Evolutionary conservation across 2,113 vertebrate species (phyloP).

Genomic region (Heptranchias perlo): DNA sequence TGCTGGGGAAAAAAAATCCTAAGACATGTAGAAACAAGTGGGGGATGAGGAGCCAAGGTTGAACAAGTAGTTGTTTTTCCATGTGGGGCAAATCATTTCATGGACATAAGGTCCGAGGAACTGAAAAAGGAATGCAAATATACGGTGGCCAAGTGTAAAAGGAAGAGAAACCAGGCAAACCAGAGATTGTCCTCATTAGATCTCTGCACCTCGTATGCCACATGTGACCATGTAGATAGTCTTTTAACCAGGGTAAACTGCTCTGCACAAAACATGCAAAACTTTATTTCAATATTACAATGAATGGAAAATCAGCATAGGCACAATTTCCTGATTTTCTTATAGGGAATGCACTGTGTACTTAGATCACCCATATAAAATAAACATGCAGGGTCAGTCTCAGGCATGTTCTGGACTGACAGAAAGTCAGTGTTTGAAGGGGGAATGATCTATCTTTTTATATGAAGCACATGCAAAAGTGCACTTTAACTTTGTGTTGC

Average conservation of each 20-base stretch:
- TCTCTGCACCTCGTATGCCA: background rate
- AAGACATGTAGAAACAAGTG: background rate
- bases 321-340: background rate
- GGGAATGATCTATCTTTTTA: background rate
- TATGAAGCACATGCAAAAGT: background rate
- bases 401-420: background rate
- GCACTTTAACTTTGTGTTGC: background rate
- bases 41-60: background rate
- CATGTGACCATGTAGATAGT: background rate
- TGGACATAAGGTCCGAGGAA: background rate
- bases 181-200: background rate
- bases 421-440: background rate
- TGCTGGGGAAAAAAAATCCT: background rate
- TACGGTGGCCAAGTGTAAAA: background rate
- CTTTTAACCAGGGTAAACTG: background rate
- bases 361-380: background rate
- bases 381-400: no score
- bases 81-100: background rate
- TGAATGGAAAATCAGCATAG: background rate
- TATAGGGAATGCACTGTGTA: no score
- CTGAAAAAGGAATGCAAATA: background rate
- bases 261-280: background rate
- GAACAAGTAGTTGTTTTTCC: background rate
- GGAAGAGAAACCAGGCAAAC: background rate
- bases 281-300: background rate